A percentile compares a stretch with the other conserved stretches of the same genome.
Conservation (phyloP, 2,888 invertebrate species). For the Rutpela maculata region DNA sequence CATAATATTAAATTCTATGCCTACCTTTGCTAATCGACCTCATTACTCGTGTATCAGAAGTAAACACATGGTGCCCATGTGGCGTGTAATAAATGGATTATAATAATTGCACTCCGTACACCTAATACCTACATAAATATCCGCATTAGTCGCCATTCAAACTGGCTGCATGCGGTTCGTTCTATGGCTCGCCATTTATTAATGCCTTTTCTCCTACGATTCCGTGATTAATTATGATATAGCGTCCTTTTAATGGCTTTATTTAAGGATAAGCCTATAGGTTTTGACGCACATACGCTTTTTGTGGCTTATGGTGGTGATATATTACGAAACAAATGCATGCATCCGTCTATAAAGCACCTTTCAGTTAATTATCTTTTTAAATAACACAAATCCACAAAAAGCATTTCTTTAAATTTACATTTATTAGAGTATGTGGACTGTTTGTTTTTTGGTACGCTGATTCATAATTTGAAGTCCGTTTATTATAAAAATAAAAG, state of each 20-base stretch:
- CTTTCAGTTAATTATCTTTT: no score
- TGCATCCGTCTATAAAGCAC: no score
- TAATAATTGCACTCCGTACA: constrained; percentile 53
- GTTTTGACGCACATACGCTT: not conserved
- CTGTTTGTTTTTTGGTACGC: no score
- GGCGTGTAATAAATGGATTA: constrained; percentile 59
- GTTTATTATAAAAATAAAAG: no score
- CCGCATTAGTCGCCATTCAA: constrained; percentile 49
- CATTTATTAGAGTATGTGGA: no score
- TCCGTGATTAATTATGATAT: constrained; percentile 26
- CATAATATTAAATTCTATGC: constrained; percentile 9
- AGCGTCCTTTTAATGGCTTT: constrained; percentile 24
- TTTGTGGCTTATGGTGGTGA: not conserved
- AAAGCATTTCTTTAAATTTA: no score
- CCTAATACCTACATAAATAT: constrained; percentile 55
- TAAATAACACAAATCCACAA: no score
- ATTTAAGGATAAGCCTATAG: constrained; percentile 5
- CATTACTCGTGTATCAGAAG: constrained; percentile 37
- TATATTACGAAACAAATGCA: not conserved
- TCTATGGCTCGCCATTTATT: constrained; percentile 15
- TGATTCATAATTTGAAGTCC: no score
- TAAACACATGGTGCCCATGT: constrained; percentile 57
- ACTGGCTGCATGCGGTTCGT: constrained; percentile 34
- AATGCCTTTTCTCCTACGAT: constrained; percentile 16
- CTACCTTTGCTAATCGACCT: constrained; percentile 24